Evolutionary conservation across 2,113 vertebrate genomes (phyloP).

Genomic region (Melanotaenia duboulayi): DNA sequence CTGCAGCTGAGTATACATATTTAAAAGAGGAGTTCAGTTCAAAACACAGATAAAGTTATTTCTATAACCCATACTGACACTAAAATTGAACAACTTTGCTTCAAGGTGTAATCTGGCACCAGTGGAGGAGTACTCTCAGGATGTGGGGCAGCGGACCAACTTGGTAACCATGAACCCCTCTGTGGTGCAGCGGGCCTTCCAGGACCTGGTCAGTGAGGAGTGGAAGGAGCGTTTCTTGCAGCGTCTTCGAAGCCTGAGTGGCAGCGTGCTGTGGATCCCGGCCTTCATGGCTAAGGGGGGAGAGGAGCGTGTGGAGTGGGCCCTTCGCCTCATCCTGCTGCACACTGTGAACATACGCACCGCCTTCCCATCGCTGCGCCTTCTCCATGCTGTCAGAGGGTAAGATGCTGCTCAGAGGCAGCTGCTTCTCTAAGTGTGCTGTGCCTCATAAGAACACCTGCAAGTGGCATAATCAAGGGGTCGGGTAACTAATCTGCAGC

Average conservation of each 20-base stretch:
- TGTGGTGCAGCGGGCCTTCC: slow-evolving; percentile 94
- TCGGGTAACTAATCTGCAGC: slow-evolving; percentile 38
- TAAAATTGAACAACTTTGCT: neutral
- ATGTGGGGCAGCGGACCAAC: slow-evolving; percentile 90
- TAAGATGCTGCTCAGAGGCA: slow-evolving; percentile 78
- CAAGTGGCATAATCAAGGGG: slow-evolving; percentile 45
- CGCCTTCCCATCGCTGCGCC: slow-evolving; percentile 94
- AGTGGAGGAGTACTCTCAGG: slow-evolving; percentile 88
- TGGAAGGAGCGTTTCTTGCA: slow-evolving; percentile 91
- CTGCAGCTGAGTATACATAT: neutral
- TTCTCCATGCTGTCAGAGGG: slow-evolving; percentile 96
- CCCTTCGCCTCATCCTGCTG: slow-evolving; percentile 90
- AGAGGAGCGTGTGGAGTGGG: slow-evolving; percentile 94
- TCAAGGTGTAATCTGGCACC: slow-evolving; percentile 95
- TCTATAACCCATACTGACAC: neutral
- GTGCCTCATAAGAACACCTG: slow-evolving; percentile 39
- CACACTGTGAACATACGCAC: slow-evolving; percentile 90
- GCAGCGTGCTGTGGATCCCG: slow-evolving; percentile 96
- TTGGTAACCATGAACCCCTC: slow-evolving; percentile 98
- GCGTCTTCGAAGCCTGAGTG: slow-evolving; percentile 88
- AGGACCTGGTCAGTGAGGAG: slow-evolving; percentile 90
- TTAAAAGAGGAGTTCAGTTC: too few species aligned
- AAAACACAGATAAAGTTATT: neutral
- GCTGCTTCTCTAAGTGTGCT: neutral
- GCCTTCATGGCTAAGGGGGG: slow-evolving; percentile 98